These are phyloP conservation scores for Cassiopea xamachana DNA, from an alignment of 30 jellyfish, hydroid and myxozoan genomes.

Conservation along the genomic window DNA sequence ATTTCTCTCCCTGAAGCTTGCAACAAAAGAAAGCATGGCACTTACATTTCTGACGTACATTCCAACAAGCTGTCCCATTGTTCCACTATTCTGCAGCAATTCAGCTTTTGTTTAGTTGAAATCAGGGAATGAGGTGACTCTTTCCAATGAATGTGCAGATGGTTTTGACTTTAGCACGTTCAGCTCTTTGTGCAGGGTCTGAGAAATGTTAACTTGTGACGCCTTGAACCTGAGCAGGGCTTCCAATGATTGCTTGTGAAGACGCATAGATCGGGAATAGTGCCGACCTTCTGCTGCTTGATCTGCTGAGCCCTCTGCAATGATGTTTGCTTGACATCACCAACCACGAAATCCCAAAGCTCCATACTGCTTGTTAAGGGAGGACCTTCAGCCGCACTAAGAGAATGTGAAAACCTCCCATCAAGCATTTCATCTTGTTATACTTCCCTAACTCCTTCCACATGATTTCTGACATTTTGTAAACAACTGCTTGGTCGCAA, in stretches of 20 bases:
- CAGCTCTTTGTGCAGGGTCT: slow-evolving; percentile 62
- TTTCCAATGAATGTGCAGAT: slow-evolving; percentile 57
- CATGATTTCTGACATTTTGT: slow-evolving; percentile 46
- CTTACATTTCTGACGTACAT: slow-evolving; percentile 34
- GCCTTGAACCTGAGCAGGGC: slow-evolving; percentile 56
- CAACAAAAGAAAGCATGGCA: slow-evolving; percentile 67
- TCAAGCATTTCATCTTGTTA: slow-evolving; percentile 49
- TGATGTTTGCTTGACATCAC: slow-evolving; percentile 48
- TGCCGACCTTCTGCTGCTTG: slow-evolving; percentile 75
- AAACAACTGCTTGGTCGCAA: slow-evolving; percentile 51
- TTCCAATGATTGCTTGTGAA: slow-evolving; percentile 58
- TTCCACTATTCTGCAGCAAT: slow-evolving; percentile 66
- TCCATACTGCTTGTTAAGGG: slow-evolving; percentile 30
- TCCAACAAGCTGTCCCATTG: slow-evolving; percentile 52
- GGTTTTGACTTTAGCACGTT: slow-evolving; percentile 39
- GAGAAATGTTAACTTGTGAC: slow-evolving; percentile 48
- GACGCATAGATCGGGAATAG: slow-evolving; percentile 61
- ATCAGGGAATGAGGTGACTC: slow-evolving; percentile 55
- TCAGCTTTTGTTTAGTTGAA: slow-evolving; percentile 36
- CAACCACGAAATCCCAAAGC: slow-evolving; percentile 48
- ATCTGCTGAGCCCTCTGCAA: slow-evolving; percentile 73
- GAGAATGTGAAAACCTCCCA: slow-evolving; percentile 65
- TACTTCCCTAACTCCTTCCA: slow-evolving; percentile 46
- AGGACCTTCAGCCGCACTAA: slow-evolving; percentile 64
- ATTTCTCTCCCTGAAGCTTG: slow-evolving; percentile 44